A percentile compares a stretch with the other conserved stretches of the same genome.
These are phyloP conservation scores for Pseudorhiza aurosa DNA, from an alignment of 30 jellyfish, hydroid and myxozoan species.

Conservation along the genomic window DNA sequence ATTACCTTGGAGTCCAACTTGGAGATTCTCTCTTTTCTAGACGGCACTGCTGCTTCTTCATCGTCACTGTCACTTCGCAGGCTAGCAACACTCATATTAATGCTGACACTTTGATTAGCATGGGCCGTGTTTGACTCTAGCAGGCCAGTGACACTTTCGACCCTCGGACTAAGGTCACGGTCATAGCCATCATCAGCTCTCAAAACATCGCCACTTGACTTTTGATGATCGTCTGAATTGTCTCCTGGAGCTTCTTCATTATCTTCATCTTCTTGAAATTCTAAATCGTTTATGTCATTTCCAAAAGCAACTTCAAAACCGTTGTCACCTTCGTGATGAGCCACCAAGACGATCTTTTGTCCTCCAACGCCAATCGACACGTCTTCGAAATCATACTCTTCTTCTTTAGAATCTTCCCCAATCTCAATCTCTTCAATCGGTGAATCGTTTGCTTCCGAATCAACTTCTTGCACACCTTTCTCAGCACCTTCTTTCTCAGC, in stretches of 20 bases:
- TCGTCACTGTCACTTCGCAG: conserved; percentile 66
- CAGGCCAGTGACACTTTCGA: conserved; percentile 72
- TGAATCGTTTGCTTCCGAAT: not conserved
- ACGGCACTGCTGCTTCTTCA: conserved; percentile 31
- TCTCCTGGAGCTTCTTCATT: not conserved
- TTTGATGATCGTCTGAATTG: not conserved
- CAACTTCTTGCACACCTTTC: not conserved
- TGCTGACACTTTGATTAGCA: conserved; percentile 73
- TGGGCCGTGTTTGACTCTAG: conserved; percentile 65
- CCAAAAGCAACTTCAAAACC: conserved; percentile 56
- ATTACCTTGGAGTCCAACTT: conserved; percentile 38
- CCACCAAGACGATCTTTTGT: conserved; percentile 71
- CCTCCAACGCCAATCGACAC: conserved; percentile 44
- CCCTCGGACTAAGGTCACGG: conserved; percentile 60
- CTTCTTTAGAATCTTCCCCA: not conserved
- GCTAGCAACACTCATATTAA: conserved; percentile 72
- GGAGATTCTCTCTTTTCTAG: conserved; percentile 31
- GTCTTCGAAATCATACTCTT: conserved; percentile 11
- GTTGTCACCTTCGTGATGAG: conserved; percentile 79
- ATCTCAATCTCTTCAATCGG: not conserved
- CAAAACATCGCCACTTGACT: not conserved
- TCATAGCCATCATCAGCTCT: conserved; percentile 20
- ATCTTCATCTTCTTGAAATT: conserved; percentile 27
- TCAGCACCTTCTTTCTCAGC: not conserved
- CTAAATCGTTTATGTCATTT: conserved; percentile 18